Evolutionary conservation across 2,797 vertebrate genomes (phyloP).

Genomic region (Aeoliscus strigatus): DNA sequence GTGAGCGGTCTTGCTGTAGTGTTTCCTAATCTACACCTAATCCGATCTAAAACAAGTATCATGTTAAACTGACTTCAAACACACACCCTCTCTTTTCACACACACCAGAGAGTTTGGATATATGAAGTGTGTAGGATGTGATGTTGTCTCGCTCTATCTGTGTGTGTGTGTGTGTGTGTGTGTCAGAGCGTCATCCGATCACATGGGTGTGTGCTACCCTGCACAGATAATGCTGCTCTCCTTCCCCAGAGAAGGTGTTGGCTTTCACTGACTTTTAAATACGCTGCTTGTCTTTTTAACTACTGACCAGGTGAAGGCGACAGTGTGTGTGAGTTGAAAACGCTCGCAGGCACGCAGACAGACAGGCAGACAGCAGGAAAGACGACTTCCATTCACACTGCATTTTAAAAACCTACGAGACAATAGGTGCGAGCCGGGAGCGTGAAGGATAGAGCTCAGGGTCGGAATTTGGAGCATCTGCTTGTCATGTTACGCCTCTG

Average conservation of each 20-base stretch:
- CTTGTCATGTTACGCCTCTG: slow-evolving; percentile 23
- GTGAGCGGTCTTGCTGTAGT: no score
- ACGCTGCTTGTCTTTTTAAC: slow-evolving; percentile 43
- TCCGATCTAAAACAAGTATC: no score
- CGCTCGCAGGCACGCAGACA: slow-evolving; percentile 58
- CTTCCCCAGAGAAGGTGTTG: slow-evolving; percentile 59
- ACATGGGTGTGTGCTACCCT: slow-evolving; percentile 65
- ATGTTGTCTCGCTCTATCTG: slow-evolving; percentile 18
- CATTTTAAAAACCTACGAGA: slow-evolving; percentile 36
- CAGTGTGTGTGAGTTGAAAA: slow-evolving; percentile 40
- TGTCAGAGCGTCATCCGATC: slow-evolving; percentile 62
- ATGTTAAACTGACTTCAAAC: no score
- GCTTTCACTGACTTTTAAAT: slow-evolving; percentile 64
- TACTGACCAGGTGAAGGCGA: slow-evolving; percentile 34
- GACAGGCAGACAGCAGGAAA: slow-evolving; percentile 52
- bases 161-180: slow-evolving; percentile 33
- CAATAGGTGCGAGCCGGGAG: slow-evolving; percentile 36
- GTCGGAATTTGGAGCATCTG: slow-evolving; percentile 36
- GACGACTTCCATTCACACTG: slow-evolving; percentile 54
- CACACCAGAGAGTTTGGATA: no score
- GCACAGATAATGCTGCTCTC: slow-evolving; percentile 53
- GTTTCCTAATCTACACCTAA: no score
- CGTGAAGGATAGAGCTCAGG: slow-evolving; percentile 15
- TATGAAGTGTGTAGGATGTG: slow-evolving; percentile 22
- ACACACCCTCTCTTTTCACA: no score